These are phyloP conservation scores for Priapulus caudatus DNA, from an alignment of 2,888 invertebrate species.

Conservation along the genomic window DNA sequence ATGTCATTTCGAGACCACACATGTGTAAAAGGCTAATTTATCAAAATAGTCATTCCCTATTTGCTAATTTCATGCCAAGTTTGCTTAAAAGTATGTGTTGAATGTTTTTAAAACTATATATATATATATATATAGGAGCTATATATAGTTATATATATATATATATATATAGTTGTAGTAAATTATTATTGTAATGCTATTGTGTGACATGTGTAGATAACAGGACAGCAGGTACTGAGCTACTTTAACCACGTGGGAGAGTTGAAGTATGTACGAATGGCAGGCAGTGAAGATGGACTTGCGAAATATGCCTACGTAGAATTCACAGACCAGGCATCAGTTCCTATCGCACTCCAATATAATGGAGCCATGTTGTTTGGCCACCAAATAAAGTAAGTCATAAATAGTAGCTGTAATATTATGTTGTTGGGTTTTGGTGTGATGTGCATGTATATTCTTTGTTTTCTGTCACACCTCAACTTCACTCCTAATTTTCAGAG, in stretches of 20 bases:
- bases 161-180: too few relatives aligned
- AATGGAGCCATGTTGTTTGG: conserved; percentile 65
- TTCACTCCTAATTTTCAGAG: conserved; percentile 35
- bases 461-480: conserved; percentile 2
- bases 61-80: too few relatives aligned
- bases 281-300: conserved; percentile 63
- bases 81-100: too few relatives aligned
- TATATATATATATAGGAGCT: too few relatives aligned
- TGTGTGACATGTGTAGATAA: too few relatives aligned
- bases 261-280: conserved; percentile 85
- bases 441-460: not conserved
- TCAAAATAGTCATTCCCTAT: too few relatives aligned
- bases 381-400: conserved; percentile 45
- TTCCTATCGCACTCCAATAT: conserved; percentile 66
- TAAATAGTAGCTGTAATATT: not conserved
- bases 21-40: too few relatives aligned
- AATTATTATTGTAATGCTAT: too few relatives aligned
- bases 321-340: conserved; percentile 77
- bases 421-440: not conserved
- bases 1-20: too few relatives aligned
- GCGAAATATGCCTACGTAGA: conserved; percentile 69
- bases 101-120: too few relatives aligned
- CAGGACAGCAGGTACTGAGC: conserved; percentile 69
- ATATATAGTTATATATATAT: too few relatives aligned
- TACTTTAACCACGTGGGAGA: conserved; percentile 77